Base-by-base conservation (phyloP, 2,888 invertebrate species). In the Athripsodes cinereus region DNA sequence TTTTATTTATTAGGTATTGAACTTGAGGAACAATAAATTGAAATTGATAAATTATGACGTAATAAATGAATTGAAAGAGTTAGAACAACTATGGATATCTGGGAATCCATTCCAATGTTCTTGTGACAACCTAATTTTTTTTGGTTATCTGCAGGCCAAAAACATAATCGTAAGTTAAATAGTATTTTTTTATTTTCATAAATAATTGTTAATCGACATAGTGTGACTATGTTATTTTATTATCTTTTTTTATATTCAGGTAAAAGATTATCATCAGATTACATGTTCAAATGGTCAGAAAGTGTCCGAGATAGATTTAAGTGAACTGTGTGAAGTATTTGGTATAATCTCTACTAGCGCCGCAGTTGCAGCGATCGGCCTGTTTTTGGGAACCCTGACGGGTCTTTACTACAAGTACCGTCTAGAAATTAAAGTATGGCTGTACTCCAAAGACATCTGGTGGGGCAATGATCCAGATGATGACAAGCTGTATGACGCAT, bases 61-160 rank as follows among this genome's bases (percentile, higher is more conserved):
- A 0, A 65, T 83, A 8, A 64, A 72, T 1, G 69, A 70, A 16
- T 66, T 85, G 1, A 72, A 72, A 20, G 71, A 75, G 0, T 67
- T 83, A n/a, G 71, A 70, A 18, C 69, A 70, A 35, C 64, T 85
- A 34, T 79, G 79, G 66, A 70, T 89, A 8, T 74, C 82, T 6
- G 72, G 76, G n/a, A 92, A 91, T 69, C 85, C 86, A 0, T 82
- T 89, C 79, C 68, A 69, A 6, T 91, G 91, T 69, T 79, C 82
- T 65, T 91, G 91, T 67, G 71, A 76, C 0, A 77, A 85, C 20
- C 77, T 75, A 54, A 71, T 78, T 8, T 78, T 90, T 47, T 69
- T 87, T 6, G 73, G 76, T 18, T 84, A 81, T 66, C 68, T 84
- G 1, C 79, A 80, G 57, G 68, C 68, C 2, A 73, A 75, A 49